Evolutionary conservation across 1,140 invertebrate genomes (phyloP).

Genomic region (Sipha flava): DNA sequence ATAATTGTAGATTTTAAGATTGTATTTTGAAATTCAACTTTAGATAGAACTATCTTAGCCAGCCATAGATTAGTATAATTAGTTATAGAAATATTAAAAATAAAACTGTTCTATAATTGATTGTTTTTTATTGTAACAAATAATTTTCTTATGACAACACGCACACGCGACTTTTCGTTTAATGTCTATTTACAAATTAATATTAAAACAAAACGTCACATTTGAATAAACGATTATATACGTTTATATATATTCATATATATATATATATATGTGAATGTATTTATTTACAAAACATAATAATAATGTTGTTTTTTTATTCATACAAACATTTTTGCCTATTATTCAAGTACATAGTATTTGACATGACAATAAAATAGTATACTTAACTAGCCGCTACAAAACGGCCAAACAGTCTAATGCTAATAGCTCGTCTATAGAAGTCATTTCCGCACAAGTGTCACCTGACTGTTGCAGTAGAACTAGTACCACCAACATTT

Average conservation of each 20-base stretch:
- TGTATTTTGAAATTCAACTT: not conserved
- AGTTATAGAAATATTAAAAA: not conserved
- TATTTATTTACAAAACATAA: slow-evolving; percentile 2
- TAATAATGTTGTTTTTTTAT: not conserved
- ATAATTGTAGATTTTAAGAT: not conserved
- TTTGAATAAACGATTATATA: not conserved
- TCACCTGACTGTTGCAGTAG: not conserved
- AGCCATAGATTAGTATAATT: not conserved
- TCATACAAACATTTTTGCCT: not conserved
- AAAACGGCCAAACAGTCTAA: not conserved
- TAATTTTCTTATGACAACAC: slow-evolving; percentile 3
- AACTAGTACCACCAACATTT: not conserved
- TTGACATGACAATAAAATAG: not conserved
- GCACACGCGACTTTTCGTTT: not conserved
- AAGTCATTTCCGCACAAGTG: not conserved
- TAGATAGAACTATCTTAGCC: not conserved
- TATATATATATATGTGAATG: not conserved
- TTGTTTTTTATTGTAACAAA: slow-evolving; percentile 15
- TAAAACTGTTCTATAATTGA: not conserved
- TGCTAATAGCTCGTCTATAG: not conserved
- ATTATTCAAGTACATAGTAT: not conserved
- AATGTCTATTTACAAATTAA: slow-evolving; percentile 3
- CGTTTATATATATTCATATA: not conserved
- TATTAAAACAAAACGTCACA: not conserved
- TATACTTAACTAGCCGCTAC: not conserved